Conservation (phyloP, 2,113 vertebrate genomes). For the Coracopsis vasa region DNA sequence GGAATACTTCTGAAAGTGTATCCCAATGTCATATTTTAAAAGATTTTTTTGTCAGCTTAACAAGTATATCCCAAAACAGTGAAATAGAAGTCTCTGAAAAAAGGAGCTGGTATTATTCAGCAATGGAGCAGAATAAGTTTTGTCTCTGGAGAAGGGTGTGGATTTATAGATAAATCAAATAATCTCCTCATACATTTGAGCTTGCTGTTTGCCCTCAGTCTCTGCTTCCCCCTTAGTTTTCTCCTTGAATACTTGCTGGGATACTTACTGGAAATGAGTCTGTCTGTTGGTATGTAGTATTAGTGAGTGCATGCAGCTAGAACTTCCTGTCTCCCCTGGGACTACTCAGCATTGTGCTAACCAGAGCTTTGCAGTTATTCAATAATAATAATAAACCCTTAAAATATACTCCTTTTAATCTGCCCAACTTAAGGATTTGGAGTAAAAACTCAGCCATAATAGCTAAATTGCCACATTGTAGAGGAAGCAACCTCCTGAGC, state of each 20-base stretch:
- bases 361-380: not conserved
- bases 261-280: not conserved
- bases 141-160: not conserved
- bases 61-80: not conserved
- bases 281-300: rapidly evolving
- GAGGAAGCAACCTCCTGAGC: not conserved
- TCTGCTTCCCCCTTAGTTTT: not conserved
- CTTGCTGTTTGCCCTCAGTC: not conserved
- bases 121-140: not conserved
- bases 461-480: not conserved
- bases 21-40: not conserved
- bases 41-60: not conserved
- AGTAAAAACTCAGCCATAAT: not conserved
- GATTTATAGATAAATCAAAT: not conserved
- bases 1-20: not conserved
- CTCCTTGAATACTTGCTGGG: not conserved
- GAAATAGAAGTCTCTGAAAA: not conserved
- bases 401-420: not conserved
- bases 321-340: not conserved
- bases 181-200: not conserved
- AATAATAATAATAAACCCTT: not conserved
- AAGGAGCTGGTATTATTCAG: not conserved
- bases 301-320: not conserved
- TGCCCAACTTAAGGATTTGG: not conserved
- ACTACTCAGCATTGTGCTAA: not conserved